Base-by-base conservation (phyloP, 35 echinoderm and acorn worm genomes). In the Patiria miniata region DNA sequence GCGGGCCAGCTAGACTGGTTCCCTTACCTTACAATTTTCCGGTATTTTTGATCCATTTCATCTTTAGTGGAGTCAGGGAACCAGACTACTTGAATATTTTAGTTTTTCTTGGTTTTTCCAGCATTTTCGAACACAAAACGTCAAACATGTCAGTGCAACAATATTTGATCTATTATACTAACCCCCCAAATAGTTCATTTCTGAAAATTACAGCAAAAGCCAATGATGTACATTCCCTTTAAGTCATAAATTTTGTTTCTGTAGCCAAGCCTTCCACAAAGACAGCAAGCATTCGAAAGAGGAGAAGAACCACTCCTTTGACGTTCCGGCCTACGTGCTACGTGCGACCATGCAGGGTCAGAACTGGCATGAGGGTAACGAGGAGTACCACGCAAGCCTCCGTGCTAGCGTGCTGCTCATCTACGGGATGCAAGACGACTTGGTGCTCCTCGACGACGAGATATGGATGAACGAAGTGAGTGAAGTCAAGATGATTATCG, bases 231-330 rank as follows among this genome's bases (percentile, higher is more conserved):
- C 12, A n/a, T n/a, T n/a, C n/a, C n/a, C n/a, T n/a, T 61, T n/a
- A 10, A 65, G 19, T 69, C 58, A 29, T 39, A 7, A 39, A 14
- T 8, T 38, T 39, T 21, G 0, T 89, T 78, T 1, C 77, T 34
- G 6, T 79, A 98, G 96, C 58, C 96, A 91, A 86, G 96, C 96
- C 15, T 94, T 98, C 83, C 92, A 98, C 26, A 89, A 85, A 52
- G 59, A 85, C 15, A 36, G 33, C 8, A 8, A 87, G 16, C 89
- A 81, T 36, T 30, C 81, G 7, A 37, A 55, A 26, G 54, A 52
- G 37, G 78, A 91, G 52, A 86, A 94, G 42, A 36, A 52, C 29
- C 76, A 60, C 52, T 86, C 96, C 34, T 98, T 98, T 60, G 90
- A 98, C 57, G 85, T 92, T 18, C 92, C 96, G 2, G 61, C 92